These are phyloP conservation scores for Sebastes schlegelii DNA, from an alignment of 2,113 vertebrate genomes.

Conservation along the genomic window DNA sequence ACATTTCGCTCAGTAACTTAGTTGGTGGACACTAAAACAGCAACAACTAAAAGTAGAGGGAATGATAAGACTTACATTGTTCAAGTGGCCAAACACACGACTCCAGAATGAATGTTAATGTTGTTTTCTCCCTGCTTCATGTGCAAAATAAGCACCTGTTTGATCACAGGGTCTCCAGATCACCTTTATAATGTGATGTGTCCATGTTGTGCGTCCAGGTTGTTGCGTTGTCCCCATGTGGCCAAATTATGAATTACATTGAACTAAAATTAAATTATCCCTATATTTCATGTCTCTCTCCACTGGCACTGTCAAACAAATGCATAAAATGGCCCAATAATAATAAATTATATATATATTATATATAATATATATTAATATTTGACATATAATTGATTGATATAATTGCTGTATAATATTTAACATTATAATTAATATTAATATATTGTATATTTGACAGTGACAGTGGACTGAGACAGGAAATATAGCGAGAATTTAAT, in stretches of 20 bases:
- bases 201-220: background rate
- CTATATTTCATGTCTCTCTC: too few relatives aligned
- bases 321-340: too few relatives aligned
- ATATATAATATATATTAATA: too few relatives aligned
- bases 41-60: background rate
- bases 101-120: background rate
- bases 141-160: background rate
- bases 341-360: too few relatives aligned
- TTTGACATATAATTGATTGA: too few relatives aligned
- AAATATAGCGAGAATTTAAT: background rate
- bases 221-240: conserved; percentile 32
- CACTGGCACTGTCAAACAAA: too few relatives aligned
- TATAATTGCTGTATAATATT: too few relatives aligned
- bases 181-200: background rate
- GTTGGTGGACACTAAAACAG: background rate
- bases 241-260: background rate
- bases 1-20: background rate
- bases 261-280: background rate
- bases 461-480: too few relatives aligned
- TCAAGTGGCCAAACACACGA: background rate
- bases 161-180: background rate
- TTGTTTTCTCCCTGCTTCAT: background rate
- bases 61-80: background rate
- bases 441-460: too few relatives aligned
- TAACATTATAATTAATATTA: too few relatives aligned